A percentile compares a stretch with the other conserved stretches of the same genome.
phyloP scores from a whole-genome alignment of 2,113 vertebrate genomes.

The Sinocyclocheilus anshuiensis region DNA sequence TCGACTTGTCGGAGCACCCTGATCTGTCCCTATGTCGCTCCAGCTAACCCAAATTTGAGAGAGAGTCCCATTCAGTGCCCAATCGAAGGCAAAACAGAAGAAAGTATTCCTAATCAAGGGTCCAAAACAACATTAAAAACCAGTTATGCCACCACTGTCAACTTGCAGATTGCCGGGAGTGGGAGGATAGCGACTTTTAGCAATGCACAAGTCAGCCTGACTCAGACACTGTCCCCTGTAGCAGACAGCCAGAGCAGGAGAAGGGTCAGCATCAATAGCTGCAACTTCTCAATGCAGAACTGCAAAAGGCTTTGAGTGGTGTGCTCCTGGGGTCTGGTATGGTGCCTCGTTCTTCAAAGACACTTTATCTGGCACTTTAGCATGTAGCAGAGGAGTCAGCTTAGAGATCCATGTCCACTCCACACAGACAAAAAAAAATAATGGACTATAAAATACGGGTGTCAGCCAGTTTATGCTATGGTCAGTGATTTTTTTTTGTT shows the following conservation, averaged over 20 bases:
- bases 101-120: constrained; percentile 36
- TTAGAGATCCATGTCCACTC: constrained; percentile 32
- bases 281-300: constrained; percentile 64
- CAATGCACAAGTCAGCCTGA: constrained; percentile 86
- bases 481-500: constrained; percentile 21
- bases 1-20: constrained; percentile 68
- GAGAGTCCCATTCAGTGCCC: constrained; percentile 29
- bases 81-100: constrained; percentile 27
- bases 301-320: constrained; percentile 62
- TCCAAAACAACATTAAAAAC: constrained; percentile 58
- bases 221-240: constrained; percentile 77
- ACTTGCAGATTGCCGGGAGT: constrained; percentile 85
- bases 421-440: background rate
- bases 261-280: constrained; percentile 74
- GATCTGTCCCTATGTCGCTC: constrained; percentile 71
- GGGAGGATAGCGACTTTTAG: constrained; percentile 83
- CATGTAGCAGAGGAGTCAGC: constrained; percentile 20
- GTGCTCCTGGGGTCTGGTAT: background rate
- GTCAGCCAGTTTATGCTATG: constrained; percentile 21
- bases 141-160: constrained; percentile 90
- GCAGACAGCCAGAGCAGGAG: constrained; percentile 64
- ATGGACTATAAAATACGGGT: constrained; percentile 52
- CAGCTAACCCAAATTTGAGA: constrained; percentile 36
- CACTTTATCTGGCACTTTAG: constrained; percentile 57
- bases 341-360: constrained; percentile 39